Conservation (phyloP, 2,888 invertebrate genomes). For the Yponomeuta malinellus region DNA sequence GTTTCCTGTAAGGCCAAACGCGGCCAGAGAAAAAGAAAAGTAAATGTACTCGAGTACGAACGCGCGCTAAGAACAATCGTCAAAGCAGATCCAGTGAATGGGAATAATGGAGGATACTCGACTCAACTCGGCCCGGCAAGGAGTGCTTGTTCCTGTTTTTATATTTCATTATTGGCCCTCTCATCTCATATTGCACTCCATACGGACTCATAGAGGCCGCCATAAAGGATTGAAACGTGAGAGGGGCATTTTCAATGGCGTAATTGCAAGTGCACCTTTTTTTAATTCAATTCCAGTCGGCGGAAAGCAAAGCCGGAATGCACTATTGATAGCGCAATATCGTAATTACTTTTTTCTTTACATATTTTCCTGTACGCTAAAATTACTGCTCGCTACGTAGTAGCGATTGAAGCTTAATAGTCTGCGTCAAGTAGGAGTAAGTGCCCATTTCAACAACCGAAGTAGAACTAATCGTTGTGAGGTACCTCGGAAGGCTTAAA, state of each 20-base stretch:
- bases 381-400: too few relatives aligned
- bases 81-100: conserved; percentile 62
- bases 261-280: conserved; percentile 73
- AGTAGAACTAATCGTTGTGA: too few relatives aligned
- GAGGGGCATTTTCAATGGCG: conserved; percentile 69
- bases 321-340: conserved; percentile 64
- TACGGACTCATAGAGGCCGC: conserved; percentile 66
- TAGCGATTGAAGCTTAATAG: background rate
- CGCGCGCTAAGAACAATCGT: conserved; percentile 58
- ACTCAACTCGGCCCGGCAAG: conserved; percentile 52
- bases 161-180: conserved; percentile 74
- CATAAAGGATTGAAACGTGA: conserved; percentile 74
- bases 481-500: too few relatives aligned
- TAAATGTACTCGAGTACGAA: conserved; percentile 36
- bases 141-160: conserved; percentile 71
- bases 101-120: conserved; percentile 66
- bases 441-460: too few relatives aligned
- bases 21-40: conserved; percentile 31
- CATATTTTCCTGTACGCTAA: background rate
- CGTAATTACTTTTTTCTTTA: conserved; percentile 21
- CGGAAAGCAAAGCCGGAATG: conserved; percentile 64
- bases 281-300: conserved; percentile 67
- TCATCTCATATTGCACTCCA: conserved; percentile 71
- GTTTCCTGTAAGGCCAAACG: conserved; percentile 22
- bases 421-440: too few relatives aligned